These are phyloP conservation scores for Sturnus vulgaris DNA, from an alignment of 2,113 vertebrate species.

Conservation along the genomic window DNA sequence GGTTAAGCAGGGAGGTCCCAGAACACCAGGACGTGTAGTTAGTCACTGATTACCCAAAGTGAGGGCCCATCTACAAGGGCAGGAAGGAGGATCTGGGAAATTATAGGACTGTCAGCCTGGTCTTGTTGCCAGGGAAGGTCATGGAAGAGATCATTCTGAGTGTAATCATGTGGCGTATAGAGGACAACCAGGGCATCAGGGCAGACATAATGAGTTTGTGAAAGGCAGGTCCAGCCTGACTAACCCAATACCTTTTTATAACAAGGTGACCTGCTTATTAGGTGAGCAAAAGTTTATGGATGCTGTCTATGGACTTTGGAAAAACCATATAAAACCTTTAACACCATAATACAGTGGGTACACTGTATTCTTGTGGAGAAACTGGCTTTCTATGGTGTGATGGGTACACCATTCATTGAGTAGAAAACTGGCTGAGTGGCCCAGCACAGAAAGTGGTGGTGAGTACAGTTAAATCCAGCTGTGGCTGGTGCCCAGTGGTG, in stretches of 20 bases:
- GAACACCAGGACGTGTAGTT: accelerated
- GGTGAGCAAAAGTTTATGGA: neutral
- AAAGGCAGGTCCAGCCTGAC: neutral
- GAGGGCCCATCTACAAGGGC: neutral
- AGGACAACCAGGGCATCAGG: neutral
- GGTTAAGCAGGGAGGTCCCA: neutral
- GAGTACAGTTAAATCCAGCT: neutral
- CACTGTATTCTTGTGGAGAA: neutral
- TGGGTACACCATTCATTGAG: neutral
- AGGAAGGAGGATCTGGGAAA: neutral
- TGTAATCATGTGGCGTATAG: too few species aligned
- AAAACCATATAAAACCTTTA: neutral
- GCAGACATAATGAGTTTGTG: neutral
- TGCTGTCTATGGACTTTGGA: neutral
- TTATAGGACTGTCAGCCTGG: too few species aligned
- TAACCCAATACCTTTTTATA: too few species aligned
- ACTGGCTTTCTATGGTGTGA: neutral
- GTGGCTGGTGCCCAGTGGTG: too few species aligned
- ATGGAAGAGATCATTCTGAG: neutral
- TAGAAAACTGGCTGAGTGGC: neutral
- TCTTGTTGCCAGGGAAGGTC: neutral
- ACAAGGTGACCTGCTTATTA: neutral
- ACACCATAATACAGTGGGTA: too few species aligned
- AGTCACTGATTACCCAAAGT: neutral
- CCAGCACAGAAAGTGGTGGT: neutral